Conservation (phyloP, 2,113 vertebrate genomes). For the Todiramphus chloris region DNA sequence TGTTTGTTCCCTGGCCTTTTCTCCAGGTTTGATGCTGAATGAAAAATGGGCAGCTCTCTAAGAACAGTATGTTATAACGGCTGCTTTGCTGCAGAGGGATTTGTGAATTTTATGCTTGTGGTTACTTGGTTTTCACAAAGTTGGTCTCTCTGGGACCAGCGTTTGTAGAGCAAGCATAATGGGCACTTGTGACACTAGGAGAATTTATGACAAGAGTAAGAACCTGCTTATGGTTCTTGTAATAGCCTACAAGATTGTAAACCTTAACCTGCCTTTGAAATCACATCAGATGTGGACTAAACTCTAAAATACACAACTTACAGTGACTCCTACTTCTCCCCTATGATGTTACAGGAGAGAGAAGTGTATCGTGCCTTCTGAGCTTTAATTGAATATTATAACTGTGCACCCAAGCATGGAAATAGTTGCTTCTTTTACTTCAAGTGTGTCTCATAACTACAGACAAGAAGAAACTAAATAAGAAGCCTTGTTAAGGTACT, state of each 20-base stretch:
- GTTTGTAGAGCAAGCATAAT: conserved; percentile 32
- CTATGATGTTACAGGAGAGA: background rate
- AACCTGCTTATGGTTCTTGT: conserved; percentile 26
- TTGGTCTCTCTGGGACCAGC: background rate
- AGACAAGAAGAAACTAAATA: background rate
- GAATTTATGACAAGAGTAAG: conserved; percentile 35
- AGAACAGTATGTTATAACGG: background rate
- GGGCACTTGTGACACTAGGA: conserved; percentile 30
- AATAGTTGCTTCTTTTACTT: background rate
- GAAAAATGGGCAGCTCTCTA: conserved; percentile 8
- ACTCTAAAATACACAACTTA: background rate
- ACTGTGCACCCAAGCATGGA: background rate
- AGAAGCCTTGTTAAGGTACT: background rate
- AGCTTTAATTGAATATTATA: background rate
- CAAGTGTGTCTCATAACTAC: background rate
- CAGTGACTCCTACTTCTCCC: background rate
- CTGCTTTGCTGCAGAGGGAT: conserved; percentile 46
- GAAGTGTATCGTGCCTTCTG: background rate
- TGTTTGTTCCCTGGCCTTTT: conserved; percentile 5
- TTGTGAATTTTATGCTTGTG: conserved; percentile 37
- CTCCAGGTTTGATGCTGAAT: background rate
- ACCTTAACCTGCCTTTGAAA: conserved; percentile 24
- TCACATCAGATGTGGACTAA: background rate
- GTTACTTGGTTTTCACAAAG: conserved; percentile 38
- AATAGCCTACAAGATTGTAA: background rate